Conservation (phyloP, 1,140 invertebrate genomes). For the Holcopasites calliopsidis region DNA sequence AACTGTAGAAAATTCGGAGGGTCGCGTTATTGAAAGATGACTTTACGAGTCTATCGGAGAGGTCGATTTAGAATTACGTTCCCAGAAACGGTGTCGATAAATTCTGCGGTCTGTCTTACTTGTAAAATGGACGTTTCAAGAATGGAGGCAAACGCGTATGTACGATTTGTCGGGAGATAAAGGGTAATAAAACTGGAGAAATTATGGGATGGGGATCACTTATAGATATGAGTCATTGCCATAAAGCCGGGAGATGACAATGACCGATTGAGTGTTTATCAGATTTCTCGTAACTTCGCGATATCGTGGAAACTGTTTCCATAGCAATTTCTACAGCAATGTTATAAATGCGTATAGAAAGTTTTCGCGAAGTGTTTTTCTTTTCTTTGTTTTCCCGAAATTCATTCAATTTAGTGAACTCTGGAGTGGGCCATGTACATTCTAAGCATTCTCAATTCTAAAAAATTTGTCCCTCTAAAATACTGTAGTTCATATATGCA, state of each 20-base stretch:
- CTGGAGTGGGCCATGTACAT: no score
- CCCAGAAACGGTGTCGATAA: neutral
- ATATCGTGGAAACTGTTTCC: neutral
- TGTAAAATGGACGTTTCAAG: neutral
- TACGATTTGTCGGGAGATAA: constrained; percentile 14
- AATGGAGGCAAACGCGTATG: neutral
- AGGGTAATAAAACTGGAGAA: constrained; percentile 8
- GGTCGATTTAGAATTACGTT: neutral
- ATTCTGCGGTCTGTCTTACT: no score
- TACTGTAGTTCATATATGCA: no score
- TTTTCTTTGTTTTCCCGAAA: neutral
- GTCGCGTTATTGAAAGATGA: neutral
- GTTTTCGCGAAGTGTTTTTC: neutral
- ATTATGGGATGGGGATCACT: neutral
- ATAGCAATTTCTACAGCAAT: neutral
- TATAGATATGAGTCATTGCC: neutral
- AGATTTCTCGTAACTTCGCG: neutral
- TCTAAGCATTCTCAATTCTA: no score
- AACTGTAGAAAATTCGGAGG: neutral
- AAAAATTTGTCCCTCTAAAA: no score
- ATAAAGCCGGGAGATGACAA: neutral
- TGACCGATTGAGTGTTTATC: neutral
- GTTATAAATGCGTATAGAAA: neutral
- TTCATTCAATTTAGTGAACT: neutral
- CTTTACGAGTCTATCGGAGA: no score